Percentiles rank a stretch among this genome's conserved stretches.
phyloP scores from a whole-genome alignment of 2,113 vertebrate genomes.

The Reinhardtius hippoglossoides region DNA sequence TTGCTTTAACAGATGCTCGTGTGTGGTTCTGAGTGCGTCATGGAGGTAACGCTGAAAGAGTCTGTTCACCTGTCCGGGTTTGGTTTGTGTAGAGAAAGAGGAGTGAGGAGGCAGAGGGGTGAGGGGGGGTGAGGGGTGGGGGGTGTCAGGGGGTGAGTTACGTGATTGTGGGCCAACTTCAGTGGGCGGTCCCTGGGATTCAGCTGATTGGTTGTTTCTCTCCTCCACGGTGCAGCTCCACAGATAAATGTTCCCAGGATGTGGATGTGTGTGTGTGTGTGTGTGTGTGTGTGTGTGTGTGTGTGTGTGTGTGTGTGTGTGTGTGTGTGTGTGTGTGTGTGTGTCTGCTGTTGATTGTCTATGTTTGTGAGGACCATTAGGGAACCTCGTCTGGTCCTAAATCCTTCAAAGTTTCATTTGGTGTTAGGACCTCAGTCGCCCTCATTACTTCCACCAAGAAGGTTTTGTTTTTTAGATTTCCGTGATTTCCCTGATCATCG shows the following conservation, averaged over 20 bases:
- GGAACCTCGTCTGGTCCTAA: background rate
- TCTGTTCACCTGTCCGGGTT: constrained; percentile 44
- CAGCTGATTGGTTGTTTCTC: constrained; percentile 32
- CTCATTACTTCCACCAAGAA: too few species aligned
- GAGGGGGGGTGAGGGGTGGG: background rate
- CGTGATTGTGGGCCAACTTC: background rate
- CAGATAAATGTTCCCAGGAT: constrained; percentile 34
- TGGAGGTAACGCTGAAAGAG: constrained; percentile 14
- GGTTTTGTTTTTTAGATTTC: too few species aligned
- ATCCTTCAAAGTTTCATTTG: background rate
- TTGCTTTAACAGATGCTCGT: constrained; percentile 59
- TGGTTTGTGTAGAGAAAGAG: constrained; percentile 40
- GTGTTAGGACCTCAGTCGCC: too few species aligned
- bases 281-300: background rate
- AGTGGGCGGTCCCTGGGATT: constrained; percentile 33
- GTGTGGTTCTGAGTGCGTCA: constrained; percentile 35
- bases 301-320: constrained; percentile 2
- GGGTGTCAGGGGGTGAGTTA: background rate
- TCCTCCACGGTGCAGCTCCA: constrained; percentile 32
- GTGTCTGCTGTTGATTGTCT: background rate
- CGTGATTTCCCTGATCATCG: too few species aligned
- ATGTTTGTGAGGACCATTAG: constrained; percentile 34
- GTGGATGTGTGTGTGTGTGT: constrained; percentile 8
- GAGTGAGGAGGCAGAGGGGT: background rate
- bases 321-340: background rate